Evolutionary conservation across 2,113 vertebrate species (phyloP).

Genomic region (Crotophaga sulcirostris): DNA sequence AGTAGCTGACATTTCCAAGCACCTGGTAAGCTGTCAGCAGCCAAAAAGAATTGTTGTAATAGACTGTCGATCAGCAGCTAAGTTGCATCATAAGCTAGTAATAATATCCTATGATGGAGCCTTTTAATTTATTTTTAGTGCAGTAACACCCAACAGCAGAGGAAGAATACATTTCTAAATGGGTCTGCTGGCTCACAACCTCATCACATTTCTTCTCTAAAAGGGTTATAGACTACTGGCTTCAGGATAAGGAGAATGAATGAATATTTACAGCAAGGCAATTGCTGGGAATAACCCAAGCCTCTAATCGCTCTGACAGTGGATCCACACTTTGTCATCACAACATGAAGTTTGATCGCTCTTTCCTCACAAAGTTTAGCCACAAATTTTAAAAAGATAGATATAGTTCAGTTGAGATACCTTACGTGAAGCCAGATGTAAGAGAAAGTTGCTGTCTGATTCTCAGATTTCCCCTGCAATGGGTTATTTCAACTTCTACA

Average conservation of each 20-base stretch:
- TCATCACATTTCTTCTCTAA: background rate
- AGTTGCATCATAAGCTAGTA: conserved; percentile 35
- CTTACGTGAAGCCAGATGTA: background rate
- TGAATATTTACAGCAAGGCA: background rate
- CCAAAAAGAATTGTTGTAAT: background rate
- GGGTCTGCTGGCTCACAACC: conserved; percentile 28
- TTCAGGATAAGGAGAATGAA: background rate
- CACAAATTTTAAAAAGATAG: background rate
- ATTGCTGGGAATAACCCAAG: background rate
- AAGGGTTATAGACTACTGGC: conserved; percentile 20
- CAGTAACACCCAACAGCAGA: conserved; percentile 8
- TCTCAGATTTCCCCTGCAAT: background rate
- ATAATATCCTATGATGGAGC: background rate
- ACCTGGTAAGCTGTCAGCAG: conserved; percentile 38
- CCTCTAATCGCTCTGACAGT: background rate
- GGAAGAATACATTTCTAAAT: conserved; percentile 20
- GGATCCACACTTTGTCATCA: background rate
- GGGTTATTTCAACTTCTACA: background rate
- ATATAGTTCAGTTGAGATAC: background rate
- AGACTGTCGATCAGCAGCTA: conserved; percentile 22
- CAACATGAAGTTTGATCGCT: background rate
- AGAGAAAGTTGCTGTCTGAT: background rate
- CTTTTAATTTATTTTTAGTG: conserved; percentile 65
- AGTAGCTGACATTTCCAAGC: conserved; percentile 38
- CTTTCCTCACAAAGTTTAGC: background rate